Evolutionary conservation across 1,140 invertebrate genomes (phyloP).

Genomic region (Drosophila ananassae): DNA sequence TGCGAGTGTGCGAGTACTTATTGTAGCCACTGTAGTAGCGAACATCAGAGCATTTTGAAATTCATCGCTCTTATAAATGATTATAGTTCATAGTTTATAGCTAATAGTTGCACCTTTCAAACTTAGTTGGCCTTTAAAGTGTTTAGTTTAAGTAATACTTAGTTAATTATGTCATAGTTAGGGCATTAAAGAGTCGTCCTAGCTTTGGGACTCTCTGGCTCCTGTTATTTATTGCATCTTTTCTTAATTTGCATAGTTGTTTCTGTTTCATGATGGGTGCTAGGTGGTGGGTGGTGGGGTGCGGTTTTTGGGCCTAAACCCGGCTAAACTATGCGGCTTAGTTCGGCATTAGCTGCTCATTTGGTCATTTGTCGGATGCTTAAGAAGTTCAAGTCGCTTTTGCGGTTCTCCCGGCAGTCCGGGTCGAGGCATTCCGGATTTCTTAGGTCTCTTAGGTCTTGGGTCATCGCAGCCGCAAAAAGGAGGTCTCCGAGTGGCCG

Average conservation of each 20-base stretch:
- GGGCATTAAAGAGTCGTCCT: background rate
- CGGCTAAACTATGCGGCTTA: constrained; percentile 39
- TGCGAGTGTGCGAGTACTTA: background rate
- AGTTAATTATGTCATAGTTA: background rate
- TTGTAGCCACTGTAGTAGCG: background rate
- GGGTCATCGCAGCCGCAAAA: background rate
- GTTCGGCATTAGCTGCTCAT: constrained; percentile 40
- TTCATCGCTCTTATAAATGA: background rate
- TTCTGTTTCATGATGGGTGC: background rate
- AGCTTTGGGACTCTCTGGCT: background rate
- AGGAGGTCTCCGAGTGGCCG: background rate
- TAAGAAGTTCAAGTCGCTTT: constrained; percentile 14
- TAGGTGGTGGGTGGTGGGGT: background rate
- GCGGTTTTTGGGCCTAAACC: background rate
- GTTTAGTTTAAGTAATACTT: background rate
- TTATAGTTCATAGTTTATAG: background rate
- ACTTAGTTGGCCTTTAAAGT: background rate
- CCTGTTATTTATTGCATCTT: constrained; percentile 21
- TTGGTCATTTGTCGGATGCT: constrained; percentile 35
- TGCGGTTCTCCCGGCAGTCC: background rate
- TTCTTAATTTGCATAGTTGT: constrained; percentile 46
- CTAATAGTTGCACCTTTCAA: background rate
- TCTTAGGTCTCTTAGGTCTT: background rate
- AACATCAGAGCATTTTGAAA: background rate
- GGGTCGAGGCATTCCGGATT: background rate